A percentile compares a stretch with the other conserved stretches of the same genome.
These are phyloP conservation scores for Sternotherus odoratus DNA, from an alignment of 2,797 vertebrate genomes.

Conservation along the genomic window DNA sequence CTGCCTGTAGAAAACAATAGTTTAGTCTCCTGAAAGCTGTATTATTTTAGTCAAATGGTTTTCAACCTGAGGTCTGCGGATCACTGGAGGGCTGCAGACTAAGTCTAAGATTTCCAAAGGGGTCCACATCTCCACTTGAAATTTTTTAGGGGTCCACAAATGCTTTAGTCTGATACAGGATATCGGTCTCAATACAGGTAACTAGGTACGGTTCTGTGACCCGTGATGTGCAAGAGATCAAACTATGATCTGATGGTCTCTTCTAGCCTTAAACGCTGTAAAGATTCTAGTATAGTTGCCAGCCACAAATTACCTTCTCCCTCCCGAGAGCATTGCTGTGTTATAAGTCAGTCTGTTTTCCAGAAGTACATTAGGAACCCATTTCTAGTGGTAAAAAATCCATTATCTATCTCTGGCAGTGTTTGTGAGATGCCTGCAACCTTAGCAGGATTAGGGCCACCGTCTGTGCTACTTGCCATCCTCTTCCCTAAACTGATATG, in stretches of 20 bases:
- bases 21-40: not conserved
- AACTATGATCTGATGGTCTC: not conserved
- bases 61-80: not conserved
- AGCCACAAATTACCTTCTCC: not conserved
- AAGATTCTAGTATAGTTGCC: not conserved
- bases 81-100: not conserved
- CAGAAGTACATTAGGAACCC: not conserved
- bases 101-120: not conserved
- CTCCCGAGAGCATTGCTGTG: fast-evolving
- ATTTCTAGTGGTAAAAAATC: not conserved
- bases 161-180: not conserved
- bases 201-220: not conserved
- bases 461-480: not conserved
- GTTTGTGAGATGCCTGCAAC: not conserved
- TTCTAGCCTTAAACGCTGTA: not conserved
- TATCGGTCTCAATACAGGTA: not conserved
- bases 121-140: not conserved
- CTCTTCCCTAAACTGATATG: not conserved
- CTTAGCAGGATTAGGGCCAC: not conserved
- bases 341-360: not conserved
- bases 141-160: not conserved
- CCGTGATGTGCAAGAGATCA: not conserved
- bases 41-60: not conserved
- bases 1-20: not conserved
- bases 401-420: not conserved